Conservation (phyloP, 2,797 vertebrate species). For the Onychomys torridus region DNA sequence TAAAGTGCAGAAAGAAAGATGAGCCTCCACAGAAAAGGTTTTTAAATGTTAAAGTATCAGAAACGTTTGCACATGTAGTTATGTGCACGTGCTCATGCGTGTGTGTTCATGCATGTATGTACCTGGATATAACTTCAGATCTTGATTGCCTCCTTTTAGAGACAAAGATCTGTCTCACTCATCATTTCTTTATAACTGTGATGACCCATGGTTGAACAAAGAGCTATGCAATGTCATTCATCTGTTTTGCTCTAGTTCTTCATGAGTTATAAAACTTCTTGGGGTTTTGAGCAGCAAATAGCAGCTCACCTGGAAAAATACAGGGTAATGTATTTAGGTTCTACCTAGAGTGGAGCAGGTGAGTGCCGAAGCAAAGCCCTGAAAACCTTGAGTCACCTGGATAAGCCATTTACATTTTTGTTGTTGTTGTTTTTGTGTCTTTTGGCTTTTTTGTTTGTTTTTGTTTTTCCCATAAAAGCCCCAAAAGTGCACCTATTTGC, state of each 20-base stretch:
- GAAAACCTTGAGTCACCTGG: not conserved
- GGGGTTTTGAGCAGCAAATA: not conserved
- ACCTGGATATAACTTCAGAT: not conserved
- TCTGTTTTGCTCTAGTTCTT: not conserved
- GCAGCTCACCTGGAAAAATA: not conserved
- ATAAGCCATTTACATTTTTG: not conserved
- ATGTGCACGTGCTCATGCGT: fast-evolving
- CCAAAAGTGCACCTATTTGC: not conserved
- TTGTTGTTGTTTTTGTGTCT: not conserved
- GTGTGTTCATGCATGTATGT: not conserved
- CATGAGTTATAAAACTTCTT: not conserved
- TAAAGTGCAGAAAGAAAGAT: slow-evolving; percentile 31
- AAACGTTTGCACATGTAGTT: no score
- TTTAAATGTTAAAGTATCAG: slow-evolving; percentile 19
- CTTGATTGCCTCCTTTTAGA: not conserved
- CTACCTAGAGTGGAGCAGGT: not conserved
- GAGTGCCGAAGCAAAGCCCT: not conserved
- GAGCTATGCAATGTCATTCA: fast-evolving
- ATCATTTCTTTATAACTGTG: not conserved
- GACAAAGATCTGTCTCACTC: not conserved
- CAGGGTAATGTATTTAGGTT: not conserved
- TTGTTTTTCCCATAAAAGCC: not conserved
- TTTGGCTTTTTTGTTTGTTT: not conserved
- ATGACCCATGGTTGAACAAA: not conserved
- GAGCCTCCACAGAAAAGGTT: slow-evolving; percentile 65